phyloP scores from a whole-genome alignment of 2,888 invertebrate species.

The Mimumesa dahlbomi region DNA sequence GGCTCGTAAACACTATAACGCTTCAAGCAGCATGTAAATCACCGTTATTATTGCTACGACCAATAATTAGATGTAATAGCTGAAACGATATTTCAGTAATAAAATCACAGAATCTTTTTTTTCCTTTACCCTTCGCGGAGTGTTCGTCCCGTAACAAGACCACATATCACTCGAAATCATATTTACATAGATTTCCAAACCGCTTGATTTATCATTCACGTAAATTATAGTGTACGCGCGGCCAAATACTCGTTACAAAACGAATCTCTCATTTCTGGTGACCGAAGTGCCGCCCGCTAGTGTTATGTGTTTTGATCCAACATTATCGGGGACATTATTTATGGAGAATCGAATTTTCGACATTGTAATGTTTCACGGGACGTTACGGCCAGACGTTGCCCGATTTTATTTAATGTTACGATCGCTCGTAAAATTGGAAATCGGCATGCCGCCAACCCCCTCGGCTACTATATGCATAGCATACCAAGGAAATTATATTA shows the following conservation, averaged over 20 bases:
- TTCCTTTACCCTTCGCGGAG: background rate
- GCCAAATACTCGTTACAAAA: slow-evolving; percentile 46
- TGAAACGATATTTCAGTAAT: slow-evolving; percentile 39
- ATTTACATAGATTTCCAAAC: slow-evolving; percentile 49
- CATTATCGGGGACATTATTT: slow-evolving; percentile 44
- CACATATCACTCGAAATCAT: slow-evolving; percentile 36
- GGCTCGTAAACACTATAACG: slow-evolving; percentile 54
- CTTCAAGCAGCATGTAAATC: slow-evolving; percentile 56
- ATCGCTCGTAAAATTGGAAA: slow-evolving; percentile 50
- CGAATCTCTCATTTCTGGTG: slow-evolving; percentile 33
- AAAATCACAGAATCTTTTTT: slow-evolving; percentile 11
- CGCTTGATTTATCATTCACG: slow-evolving; percentile 42
- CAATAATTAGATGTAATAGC: slow-evolving; percentile 61
- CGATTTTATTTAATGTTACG: slow-evolving; percentile 50
- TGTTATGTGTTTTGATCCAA: slow-evolving; percentile 22
- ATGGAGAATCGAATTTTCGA: slow-evolving; percentile 44
- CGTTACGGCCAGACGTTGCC: slow-evolving; percentile 1
- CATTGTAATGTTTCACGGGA: slow-evolving; percentile 9
- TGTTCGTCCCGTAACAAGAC: slow-evolving; percentile 27
- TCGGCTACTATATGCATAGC: background rate
- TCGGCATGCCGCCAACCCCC: background rate
- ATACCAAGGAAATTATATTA: slow-evolving; percentile 34
- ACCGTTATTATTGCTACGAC: slow-evolving; percentile 53
- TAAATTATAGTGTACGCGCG: slow-evolving; percentile 48
- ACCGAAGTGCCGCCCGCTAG: background rate